A percentile compares a stretch with the other conserved stretches of the same genome.
Evolutionary conservation across 2,888 invertebrate species (phyloP).

Genomic region (Lepidocyrtinus sp.): DNA sequence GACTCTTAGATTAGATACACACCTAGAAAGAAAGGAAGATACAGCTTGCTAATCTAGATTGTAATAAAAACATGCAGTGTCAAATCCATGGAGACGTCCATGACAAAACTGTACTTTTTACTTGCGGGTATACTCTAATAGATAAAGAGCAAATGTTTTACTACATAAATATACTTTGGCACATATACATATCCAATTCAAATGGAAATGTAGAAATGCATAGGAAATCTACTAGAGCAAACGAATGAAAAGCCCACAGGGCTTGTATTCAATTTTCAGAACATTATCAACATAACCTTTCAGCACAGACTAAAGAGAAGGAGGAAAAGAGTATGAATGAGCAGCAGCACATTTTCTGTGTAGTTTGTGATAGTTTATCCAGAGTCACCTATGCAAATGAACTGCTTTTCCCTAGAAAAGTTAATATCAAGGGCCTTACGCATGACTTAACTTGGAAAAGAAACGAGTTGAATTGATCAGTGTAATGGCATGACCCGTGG

Average conservation of each 20-base stretch:
- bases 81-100: not conserved
- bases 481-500: not conserved
- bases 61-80: not conserved
- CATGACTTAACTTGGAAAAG: not conserved
- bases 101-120: no score
- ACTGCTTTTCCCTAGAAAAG: not conserved
- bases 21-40: no score
- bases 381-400: not conserved
- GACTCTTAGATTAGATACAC: no score
- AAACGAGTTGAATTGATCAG: not conserved
- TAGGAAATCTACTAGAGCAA: slow-evolving; percentile 27
- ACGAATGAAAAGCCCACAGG: slow-evolving; percentile 23
- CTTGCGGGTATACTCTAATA: no score
- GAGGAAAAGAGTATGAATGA: not conserved
- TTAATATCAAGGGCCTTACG: not conserved
- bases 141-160: not conserved
- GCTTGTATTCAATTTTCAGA: slow-evolving; percentile 48
- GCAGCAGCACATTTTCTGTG: not conserved
- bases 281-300: not conserved
- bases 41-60: not conserved
- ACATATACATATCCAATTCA: not conserved
- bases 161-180: not conserved
- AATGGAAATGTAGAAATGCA: not conserved
- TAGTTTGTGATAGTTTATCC: not conserved
- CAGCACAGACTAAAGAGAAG: not conserved